Base-by-base conservation (phyloP, 2,113 vertebrate genomes). In the Uropsilus gracilis region DNA sequence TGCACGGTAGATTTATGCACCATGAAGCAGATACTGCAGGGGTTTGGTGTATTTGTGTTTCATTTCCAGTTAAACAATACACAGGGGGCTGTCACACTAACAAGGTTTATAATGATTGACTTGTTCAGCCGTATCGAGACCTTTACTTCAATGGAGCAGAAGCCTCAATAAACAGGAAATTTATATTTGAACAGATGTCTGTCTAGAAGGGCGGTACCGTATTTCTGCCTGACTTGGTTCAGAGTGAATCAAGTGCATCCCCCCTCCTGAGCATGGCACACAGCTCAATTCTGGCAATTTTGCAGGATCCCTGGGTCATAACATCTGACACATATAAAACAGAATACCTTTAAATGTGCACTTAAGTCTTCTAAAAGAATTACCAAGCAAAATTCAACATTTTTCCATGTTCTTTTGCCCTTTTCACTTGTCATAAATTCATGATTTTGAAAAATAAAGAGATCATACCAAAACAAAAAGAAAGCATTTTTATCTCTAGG, bases 81-180 rank as follows among this genome's bases (percentile, higher is more conserved):
- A 98, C 98, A 92, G 55, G 97, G 97, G 98, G 91, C 97, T 98
- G 98, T 98, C 98, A 98, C 96, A 94, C 97, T 98, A 98, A 98
- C 98, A 98, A 98, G 98, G 98, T 98, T 98, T 98, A 98, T 97
- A 97, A 97, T 98, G 98, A 98, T 98, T 98, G 98, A 98, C 98
- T 98, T 98, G 97, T 97, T 97, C 97, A 97, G 97, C 95, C 94
- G 73, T 97, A 97, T 98, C 87, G 91, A 98, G 98, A 95, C 97
- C 97, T 98, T 98, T 98, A 90, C 94, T 98, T 94, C 96, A 97
- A 96, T 92, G 96, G 66, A 98, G 78, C 90, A 97, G 95, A 97
- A 98, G 97, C 98, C 96, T 97, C 98, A 98, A 97, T 97, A 98
- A 98, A 96, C 85, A 98, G 96, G 95, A 98, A 98, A 98, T 98